These are phyloP conservation scores for Boulengeromyrus knoepffleri DNA, from an alignment of 2,113 vertebrate species.

Conservation along the genomic window DNA sequence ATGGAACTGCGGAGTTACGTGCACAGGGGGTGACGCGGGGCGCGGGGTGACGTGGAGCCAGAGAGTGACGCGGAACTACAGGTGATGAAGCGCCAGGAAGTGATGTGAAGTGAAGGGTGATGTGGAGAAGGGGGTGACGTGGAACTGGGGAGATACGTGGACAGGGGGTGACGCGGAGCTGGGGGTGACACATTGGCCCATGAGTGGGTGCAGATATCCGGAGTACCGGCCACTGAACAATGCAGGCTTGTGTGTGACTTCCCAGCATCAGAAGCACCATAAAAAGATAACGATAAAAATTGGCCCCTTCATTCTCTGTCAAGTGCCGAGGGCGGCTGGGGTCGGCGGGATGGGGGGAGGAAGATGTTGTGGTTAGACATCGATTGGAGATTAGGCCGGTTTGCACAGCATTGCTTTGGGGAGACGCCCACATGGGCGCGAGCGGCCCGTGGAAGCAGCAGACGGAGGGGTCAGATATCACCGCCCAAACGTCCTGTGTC, in stretches of 20 bases:
- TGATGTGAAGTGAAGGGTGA: not conserved
- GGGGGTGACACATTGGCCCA: constrained; percentile 21
- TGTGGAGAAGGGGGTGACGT: too few species aligned
- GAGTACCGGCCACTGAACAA: constrained; percentile 20
- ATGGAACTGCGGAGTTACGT: too few species aligned
- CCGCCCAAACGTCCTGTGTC: constrained; percentile 22
- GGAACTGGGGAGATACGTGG: too few species aligned
- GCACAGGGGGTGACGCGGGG: too few species aligned
- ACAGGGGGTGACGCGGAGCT: not conserved
- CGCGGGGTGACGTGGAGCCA: too few species aligned
- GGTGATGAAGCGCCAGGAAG: not conserved
- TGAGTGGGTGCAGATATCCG: constrained; percentile 9
- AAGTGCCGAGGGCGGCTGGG: constrained; percentile 19
- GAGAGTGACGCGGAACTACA: too few species aligned
- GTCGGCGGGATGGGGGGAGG: not conserved
- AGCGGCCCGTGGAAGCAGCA: constrained; percentile 29
- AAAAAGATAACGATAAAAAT: constrained; percentile 52
- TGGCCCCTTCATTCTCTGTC: constrained; percentile 36
- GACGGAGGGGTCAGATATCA: constrained; percentile 33
- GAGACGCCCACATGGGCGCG: not conserved
- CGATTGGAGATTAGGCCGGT: constrained; percentile 42
- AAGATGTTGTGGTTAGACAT: constrained; percentile 45
- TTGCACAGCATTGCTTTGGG: not conserved
- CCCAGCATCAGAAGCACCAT: constrained; percentile 46
- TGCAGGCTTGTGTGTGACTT: constrained; percentile 31